Base-by-base conservation (phyloP, 2,113 vertebrate genomes). In the Bothrops jararaca region DNA sequence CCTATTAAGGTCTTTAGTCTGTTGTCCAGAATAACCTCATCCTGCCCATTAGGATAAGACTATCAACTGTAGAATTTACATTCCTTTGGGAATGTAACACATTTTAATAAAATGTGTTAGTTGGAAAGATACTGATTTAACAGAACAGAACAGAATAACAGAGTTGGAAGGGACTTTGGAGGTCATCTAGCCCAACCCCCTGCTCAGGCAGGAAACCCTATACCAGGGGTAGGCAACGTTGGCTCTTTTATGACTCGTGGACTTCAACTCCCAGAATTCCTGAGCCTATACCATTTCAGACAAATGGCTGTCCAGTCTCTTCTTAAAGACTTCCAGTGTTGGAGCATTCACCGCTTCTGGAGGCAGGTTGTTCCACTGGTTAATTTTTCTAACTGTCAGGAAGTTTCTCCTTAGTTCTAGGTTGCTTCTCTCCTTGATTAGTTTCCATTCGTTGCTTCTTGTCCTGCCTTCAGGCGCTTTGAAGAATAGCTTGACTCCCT, bases 1-100 rank as follows among this genome's bases (percentile, higher is more conserved):
- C 34, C 1, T 0, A 0, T 91, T 80, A 20, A 39, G 29, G 5
- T 64, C 0, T 0, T 13, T 52, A 34, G 50, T 45, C 23, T 0
- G 2, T 64, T 39, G 39, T 56, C 80, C 23, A 45, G 12, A 60
- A 88, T n/a, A n/a, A 50, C 15, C 26, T 60, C n/a, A 42, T 0
- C 0, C 80, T 58, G 20, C 23, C 89, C 24, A 15, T 90, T 91
- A 85, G 23, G 1, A 2, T 89, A 69, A 94, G 89, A 88, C 92
- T 7, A 64, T 69, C 53, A 88, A 89, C 39, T 89, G 57, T 45
- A 93, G 88, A 69, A 52, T 20, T 13, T 45, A 26, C 8, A 53
- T 92, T 90, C 86, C 87, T 85, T 87, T 26, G 39, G 53, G n/a
- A n/a, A n/a, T n/a, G n/a, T n/a, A n/a, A n/a, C n/a, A n/a, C n/a